These are phyloP conservation scores for Sarcophilus harrisii DNA, from an alignment of 2,797 vertebrate genomes.

Conservation along the genomic window DNA sequence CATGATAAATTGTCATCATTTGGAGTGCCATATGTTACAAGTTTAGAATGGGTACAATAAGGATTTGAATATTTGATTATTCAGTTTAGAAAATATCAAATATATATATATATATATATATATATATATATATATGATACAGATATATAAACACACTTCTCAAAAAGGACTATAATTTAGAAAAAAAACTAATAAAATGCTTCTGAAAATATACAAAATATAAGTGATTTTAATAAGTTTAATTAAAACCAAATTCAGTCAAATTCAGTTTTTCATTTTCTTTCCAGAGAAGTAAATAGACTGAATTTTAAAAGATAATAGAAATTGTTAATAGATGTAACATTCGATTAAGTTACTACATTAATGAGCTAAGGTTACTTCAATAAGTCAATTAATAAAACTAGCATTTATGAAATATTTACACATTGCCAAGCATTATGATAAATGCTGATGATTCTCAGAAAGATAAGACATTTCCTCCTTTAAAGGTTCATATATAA, in stretches of 20 bases:
- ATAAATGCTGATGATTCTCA: neutral
- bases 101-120: neutral
- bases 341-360: neutral
- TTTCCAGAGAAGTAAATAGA: neutral
- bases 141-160: neutral
- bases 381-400: neutral
- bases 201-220: neutral
- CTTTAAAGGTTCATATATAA: neutral
- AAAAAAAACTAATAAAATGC: neutral
- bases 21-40: neutral
- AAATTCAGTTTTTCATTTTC: neutral
- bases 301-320: neutral
- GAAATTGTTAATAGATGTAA: neutral
- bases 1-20: conserved; percentile 17
- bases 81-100: neutral
- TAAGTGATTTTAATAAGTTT: neutral
- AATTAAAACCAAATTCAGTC: neutral
- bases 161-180: neutral
- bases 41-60: neutral
- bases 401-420: neutral
- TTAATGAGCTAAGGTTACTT: neutral
- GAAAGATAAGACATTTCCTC: neutral
- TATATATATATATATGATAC: too few relatives aligned
- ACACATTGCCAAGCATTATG: neutral
- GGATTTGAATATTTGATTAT: neutral